phyloP scores from a whole-genome alignment of 2,797 vertebrate genomes.

The Halcyon badia region DNA sequence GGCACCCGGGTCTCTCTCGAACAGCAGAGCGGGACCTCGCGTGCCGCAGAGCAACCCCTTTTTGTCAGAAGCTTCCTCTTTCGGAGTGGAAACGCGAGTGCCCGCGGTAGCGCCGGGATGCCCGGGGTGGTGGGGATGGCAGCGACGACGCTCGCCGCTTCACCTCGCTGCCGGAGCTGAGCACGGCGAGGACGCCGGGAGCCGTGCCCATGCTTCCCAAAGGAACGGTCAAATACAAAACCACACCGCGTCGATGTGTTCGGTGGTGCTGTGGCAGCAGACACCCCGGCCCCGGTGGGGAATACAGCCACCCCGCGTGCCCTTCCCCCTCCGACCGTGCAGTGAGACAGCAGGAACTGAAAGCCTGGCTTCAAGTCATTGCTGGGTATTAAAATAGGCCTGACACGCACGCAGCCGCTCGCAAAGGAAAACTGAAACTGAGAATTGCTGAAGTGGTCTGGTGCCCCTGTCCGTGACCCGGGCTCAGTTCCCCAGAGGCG shows the following conservation, averaged over 20 bases:
- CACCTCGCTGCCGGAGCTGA: rapidly evolving
- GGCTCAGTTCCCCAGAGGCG: constrained; percentile 71
- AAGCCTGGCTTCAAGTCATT: constrained; percentile 71
- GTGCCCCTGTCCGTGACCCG: constrained; percentile 28
- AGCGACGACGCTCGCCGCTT: rapidly evolving
- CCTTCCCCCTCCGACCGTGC: constrained; percentile 39
- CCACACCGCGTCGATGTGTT: rapidly evolving
- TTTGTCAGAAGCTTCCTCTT: constrained; percentile 44
- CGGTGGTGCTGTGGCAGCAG: not conserved
- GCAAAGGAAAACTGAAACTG: constrained; percentile 81
- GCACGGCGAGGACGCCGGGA: rapidly evolving
- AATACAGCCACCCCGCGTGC: not conserved
- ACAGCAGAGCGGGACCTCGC: rapidly evolving
- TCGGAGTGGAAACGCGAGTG: not conserved
- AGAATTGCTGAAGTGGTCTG: constrained; percentile 67
- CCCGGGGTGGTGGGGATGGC: rapidly evolving
- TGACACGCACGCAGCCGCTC: constrained; percentile 69
- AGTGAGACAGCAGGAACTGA: constrained; percentile 74
- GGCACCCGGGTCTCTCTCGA: not conserved
- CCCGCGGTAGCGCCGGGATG: not conserved
- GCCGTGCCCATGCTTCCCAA: rapidly evolving
- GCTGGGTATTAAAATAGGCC: constrained; percentile 58
- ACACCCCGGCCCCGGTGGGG: not conserved
- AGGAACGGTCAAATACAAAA: not conserved
- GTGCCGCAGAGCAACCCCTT: not conserved